Percentiles rank a stretch among this genome's conserved stretches.
These are phyloP conservation scores for Astreopora myriophthalma DNA, from an alignment of 64 coral and sea anemone genomes.

Conservation along the genomic window DNA sequence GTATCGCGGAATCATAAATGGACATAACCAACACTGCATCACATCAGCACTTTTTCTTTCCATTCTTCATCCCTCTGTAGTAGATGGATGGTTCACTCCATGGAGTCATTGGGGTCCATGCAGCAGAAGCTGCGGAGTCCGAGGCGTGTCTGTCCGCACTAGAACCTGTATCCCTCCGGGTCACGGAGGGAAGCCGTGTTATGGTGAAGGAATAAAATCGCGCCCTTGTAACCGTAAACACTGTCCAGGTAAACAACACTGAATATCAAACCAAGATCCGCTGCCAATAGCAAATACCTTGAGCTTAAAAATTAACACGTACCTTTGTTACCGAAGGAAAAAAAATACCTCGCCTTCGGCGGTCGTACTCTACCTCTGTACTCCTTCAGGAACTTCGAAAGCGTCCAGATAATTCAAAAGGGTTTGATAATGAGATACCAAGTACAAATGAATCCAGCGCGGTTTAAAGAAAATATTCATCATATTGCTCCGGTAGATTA, in stretches of 20 bases:
- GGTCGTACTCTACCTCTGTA: no score
- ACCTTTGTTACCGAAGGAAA: no score
- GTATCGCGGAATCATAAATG: no score
- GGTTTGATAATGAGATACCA: no score
- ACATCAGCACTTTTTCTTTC: background rate
- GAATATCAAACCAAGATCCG: background rate
- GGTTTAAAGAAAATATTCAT: no score
- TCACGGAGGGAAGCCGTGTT: slow-evolving; percentile 11
- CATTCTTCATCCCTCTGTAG: background rate
- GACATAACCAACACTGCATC: no score
- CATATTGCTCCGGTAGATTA: no score
- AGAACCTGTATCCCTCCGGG: background rate
- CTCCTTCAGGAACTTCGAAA: no score
- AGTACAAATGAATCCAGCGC: no score
- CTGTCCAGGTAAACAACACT: slow-evolving; percentile 21
- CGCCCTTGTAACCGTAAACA: slow-evolving; percentile 18
- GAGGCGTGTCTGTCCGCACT: background rate
- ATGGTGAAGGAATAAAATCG: background rate
- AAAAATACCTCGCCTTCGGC: no score
- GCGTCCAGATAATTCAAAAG: no score
- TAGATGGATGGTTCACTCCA: background rate
- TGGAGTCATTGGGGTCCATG: slow-evolving; percentile 6
- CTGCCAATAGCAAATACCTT: background rate
- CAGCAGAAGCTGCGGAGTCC: slow-evolving; percentile 8
- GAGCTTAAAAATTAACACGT: no score